Evolutionary conservation across 2,797 vertebrate species (phyloP).

Genomic region (Carduelis carduelis): DNA sequence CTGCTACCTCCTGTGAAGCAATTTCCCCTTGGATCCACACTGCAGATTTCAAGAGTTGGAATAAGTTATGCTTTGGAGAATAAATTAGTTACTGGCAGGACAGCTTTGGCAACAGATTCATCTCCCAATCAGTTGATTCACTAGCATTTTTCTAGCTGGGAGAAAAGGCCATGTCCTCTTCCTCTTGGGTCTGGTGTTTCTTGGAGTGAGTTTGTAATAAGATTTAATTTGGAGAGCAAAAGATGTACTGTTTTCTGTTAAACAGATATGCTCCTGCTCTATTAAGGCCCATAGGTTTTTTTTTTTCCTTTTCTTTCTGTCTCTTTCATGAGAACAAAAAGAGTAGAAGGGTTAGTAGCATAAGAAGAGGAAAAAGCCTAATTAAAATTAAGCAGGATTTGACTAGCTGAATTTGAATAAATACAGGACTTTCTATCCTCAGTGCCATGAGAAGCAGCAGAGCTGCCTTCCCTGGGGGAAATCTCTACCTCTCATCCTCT

Average conservation of each 20-base stretch:
- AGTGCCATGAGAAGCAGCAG: neutral
- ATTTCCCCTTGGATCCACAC: slow-evolving; percentile 14
- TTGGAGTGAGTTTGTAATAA: neutral
- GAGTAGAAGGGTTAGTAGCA: neutral
- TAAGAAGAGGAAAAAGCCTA: neutral
- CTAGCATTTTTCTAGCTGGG: neutral
- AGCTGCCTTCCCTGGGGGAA: neutral
- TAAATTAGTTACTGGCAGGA: slow-evolving; percentile 51
- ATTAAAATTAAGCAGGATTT: neutral
- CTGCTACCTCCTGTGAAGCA: neutral
- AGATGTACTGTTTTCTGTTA: neutral
- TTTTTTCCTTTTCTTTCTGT: too few relatives aligned
- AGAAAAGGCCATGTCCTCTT: neutral
- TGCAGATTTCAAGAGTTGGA: slow-evolving; percentile 27
- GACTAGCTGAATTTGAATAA: neutral
- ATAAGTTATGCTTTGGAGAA: slow-evolving; percentile 30
- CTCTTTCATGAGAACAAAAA: neutral
- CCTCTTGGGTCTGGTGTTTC: neutral
- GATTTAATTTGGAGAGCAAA: neutral
- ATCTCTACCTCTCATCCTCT: neutral
- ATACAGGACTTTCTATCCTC: neutral
- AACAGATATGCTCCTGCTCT: neutral
- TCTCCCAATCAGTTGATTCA: slow-evolving; percentile 23
- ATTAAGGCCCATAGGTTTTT: neutral
- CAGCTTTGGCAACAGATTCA: slow-evolving; percentile 28